These are phyloP conservation scores for Platycercus adscitus DNA, from an alignment of 2,113 vertebrate species.

Conservation along the genomic window DNA sequence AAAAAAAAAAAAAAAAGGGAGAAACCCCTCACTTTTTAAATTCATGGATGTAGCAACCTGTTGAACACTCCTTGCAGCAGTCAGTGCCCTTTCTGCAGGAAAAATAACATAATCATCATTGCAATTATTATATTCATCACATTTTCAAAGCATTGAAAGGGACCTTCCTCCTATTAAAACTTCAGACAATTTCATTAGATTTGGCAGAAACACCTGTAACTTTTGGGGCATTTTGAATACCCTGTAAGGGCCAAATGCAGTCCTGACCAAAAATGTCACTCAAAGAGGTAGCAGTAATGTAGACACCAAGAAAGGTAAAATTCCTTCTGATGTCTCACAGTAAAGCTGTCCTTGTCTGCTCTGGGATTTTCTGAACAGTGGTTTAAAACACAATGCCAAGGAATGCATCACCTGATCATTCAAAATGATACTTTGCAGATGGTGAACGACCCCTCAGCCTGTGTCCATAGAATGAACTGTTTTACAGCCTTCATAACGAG, in stretches of 20 bases:
- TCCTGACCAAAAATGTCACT: not conserved
- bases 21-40: not conserved
- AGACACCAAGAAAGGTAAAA: not conserved
- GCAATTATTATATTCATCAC: not conserved
- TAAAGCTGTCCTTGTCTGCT: not conserved
- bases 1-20: not conserved
- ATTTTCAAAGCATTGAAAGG: not conserved
- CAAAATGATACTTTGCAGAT: not conserved
- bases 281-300: not conserved
- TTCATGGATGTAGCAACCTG: conserved; percentile 8
- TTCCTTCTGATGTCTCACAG: not conserved
- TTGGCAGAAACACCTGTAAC: not conserved
- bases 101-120: not conserved
- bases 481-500: not conserved
- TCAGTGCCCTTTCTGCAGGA: not conserved
- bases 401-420: not conserved
- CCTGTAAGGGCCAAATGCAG: not conserved
- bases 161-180: not conserved
- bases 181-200: not conserved
- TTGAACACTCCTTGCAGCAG: not conserved
- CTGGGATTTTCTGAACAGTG: not conserved
- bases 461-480: not conserved
- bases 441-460: not conserved
- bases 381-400: not conserved
- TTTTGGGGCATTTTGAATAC: not conserved